phyloP scores from a whole-genome alignment of 1,140 invertebrate genomes.

The Scaptomyza graminum region DNA sequence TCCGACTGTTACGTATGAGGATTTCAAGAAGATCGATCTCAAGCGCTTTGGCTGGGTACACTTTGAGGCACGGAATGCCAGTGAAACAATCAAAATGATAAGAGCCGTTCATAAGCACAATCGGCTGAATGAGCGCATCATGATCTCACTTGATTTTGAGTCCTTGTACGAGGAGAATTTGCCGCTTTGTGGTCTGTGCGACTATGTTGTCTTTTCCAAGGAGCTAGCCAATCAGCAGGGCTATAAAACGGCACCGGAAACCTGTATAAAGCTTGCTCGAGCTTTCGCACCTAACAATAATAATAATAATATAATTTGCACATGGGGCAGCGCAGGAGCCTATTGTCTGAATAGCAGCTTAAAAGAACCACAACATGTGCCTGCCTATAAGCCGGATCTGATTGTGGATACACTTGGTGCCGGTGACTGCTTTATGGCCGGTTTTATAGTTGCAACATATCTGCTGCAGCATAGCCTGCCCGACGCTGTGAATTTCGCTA shows the following conservation, averaged over 20 bases:
- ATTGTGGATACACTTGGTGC: constrained; percentile 89
- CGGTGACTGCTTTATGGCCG: constrained; percentile 88
- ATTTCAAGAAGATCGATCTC: constrained; percentile 85
- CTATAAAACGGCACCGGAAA: constrained; percentile 45
- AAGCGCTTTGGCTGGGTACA: constrained; percentile 88
- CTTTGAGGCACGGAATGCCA: constrained; percentile 88
- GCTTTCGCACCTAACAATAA: constrained; percentile 7
- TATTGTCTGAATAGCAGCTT: constrained; percentile 84
- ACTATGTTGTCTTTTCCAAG: constrained; percentile 88
- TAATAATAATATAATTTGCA: constrained; percentile 87
- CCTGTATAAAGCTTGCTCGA: constrained; percentile 32
- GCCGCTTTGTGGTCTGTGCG: constrained; percentile 85
- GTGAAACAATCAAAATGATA: constrained; percentile 86
- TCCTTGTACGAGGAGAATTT: constrained; percentile 84
- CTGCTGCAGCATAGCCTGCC: constrained; percentile 7
- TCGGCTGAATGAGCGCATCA: constrained; percentile 73
- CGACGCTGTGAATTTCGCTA: constrained; percentile 86
- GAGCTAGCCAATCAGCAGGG: constrained; percentile 54
- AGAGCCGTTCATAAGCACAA: constrained; percentile 86
- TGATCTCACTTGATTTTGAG: constrained; percentile 88
- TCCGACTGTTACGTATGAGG: constrained; percentile 86
- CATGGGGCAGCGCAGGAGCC: constrained; percentile 89
- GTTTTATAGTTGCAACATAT: constrained; percentile 84
- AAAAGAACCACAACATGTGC: constrained; percentile 83
- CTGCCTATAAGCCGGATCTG: constrained; percentile 84